These are phyloP conservation scores for Acyrthosiphon pisum DNA, from an alignment of 1,140 invertebrate genomes.

Conservation along the genomic window DNA sequence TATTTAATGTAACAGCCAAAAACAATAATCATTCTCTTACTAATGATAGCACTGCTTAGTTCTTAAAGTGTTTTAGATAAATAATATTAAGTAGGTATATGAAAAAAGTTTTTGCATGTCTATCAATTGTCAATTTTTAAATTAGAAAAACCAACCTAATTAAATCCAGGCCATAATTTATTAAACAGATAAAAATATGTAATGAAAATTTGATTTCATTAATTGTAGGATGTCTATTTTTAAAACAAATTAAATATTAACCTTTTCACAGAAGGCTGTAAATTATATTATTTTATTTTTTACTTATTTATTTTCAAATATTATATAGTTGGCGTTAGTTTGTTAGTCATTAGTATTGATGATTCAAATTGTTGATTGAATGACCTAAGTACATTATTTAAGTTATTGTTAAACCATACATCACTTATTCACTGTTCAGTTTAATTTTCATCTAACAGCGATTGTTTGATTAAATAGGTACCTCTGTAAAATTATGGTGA, in stretches of 20 bases:
- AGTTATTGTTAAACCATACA: slow-evolving; percentile 4
- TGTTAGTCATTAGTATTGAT: background rate
- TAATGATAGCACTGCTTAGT: background rate
- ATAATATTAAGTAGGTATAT: background rate
- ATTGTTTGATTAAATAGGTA: slow-evolving; percentile 13
- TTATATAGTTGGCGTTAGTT: background rate
- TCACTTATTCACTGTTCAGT: background rate
- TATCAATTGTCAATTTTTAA: background rate
- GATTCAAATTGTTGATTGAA: background rate
- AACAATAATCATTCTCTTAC: slow-evolving; percentile 3
- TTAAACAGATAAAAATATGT: background rate
- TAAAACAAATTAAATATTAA: background rate
- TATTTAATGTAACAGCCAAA: background rate
- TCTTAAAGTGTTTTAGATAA: background rate
- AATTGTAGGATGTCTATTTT: background rate
- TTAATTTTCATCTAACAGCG: background rate
- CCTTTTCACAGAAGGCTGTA: background rate
- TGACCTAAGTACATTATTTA: background rate
- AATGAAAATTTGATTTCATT: background rate
- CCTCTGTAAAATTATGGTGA: background rate
- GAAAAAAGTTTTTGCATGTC: background rate
- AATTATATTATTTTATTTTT: slow-evolving; percentile 9
- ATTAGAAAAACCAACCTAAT: background rate
- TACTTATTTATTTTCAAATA: background rate
- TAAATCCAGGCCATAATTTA: background rate